Conservation (phyloP, 1,140 invertebrate genomes). For the Sweltsa coloradensis region DNA sequence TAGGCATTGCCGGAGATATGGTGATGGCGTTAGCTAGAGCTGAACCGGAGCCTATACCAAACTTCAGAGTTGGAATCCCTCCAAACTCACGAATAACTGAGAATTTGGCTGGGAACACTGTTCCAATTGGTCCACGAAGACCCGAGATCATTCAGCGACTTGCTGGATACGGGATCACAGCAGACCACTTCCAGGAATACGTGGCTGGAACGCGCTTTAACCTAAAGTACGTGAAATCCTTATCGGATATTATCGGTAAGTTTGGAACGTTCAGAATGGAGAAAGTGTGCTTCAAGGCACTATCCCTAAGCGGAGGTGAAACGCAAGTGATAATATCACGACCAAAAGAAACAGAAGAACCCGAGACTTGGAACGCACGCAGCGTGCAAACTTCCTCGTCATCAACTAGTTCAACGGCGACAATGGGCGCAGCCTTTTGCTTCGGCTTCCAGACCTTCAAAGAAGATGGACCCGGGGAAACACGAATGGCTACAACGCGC, state of each 20-base stretch:
- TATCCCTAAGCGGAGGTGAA: too few species aligned
- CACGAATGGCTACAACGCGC: too few species aligned
- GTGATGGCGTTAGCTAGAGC: slow-evolving; percentile 7
- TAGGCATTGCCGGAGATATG: slow-evolving; percentile 22
- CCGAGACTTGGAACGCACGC: too few species aligned
- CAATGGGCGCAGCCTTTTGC: too few species aligned
- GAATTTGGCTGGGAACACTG: slow-evolving; percentile 14
- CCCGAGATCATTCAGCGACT: slow-evolving; percentile 17
- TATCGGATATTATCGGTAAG: slow-evolving; percentile 17
- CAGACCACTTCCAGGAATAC: slow-evolving; percentile 14
- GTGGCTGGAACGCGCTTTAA: slow-evolving; percentile 17
- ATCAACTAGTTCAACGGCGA: too few species aligned
- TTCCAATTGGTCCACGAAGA: slow-evolving; percentile 15
- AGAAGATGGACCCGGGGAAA: too few species aligned
- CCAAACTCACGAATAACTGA: slow-evolving; percentile 4
- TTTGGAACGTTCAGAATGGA: slow-evolving; percentile 15
- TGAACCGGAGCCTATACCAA: slow-evolving; percentile 14
- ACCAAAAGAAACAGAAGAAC: too few species aligned
- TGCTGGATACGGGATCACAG: slow-evolving; percentile 15
- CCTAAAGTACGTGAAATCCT: slow-evolving; percentile 13
- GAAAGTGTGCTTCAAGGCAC: slow-evolving; percentile 16
- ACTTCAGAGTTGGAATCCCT: slow-evolving; percentile 17
- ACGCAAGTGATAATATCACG: too few species aligned
- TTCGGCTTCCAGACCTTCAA: too few species aligned
- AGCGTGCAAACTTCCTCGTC: too few species aligned